Evolutionary conservation across 2,888 invertebrate species (phyloP).

Genomic region (Nomada goodeniana): DNA sequence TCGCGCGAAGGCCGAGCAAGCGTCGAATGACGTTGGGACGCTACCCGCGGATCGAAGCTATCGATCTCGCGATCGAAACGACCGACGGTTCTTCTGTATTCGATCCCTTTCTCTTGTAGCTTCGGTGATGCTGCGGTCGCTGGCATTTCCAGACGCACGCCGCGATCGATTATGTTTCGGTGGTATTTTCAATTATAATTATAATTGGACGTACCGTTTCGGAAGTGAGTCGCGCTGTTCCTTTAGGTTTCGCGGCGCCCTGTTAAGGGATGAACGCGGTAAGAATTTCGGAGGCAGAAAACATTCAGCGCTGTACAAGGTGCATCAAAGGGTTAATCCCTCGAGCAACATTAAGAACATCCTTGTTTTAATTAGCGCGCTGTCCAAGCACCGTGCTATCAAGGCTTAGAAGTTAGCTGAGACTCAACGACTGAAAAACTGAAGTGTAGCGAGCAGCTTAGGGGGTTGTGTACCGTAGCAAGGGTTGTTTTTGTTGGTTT

Average conservation of each 20-base stretch:
- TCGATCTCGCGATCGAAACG: conserved; percentile 44
- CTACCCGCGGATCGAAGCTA: conserved; percentile 29
- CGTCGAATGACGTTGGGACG: conserved; percentile 46
- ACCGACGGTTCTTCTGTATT: background rate
- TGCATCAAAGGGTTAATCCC: conserved; percentile 25
- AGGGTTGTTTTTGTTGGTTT: conserved; percentile 19
- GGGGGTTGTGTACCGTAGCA: conserved; percentile 32
- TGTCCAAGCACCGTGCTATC: conserved; percentile 30
- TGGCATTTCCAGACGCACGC: no score
- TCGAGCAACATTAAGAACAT: conserved; percentile 26
- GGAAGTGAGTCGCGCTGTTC: no score
- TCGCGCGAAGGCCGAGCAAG: conserved; percentile 51
- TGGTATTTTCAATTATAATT: no score
- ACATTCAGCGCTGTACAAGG: background rate
- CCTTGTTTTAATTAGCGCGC: conserved; percentile 33
- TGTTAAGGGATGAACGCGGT: background rate
- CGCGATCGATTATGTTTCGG: no score
- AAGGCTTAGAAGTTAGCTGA: conserved; percentile 28
- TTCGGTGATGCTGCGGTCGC: no score
- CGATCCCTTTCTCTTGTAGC: no score
- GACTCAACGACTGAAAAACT: background rate
- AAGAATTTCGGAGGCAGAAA: background rate
- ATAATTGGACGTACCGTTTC: no score
- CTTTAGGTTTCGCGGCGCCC: no score
- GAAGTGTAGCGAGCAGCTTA: conserved; percentile 6